Evolutionary conservation across 2,797 vertebrate species (phyloP), one percentile per base, ranked within the genome.

Genomic region (Euthynnus affinis): DNA sequence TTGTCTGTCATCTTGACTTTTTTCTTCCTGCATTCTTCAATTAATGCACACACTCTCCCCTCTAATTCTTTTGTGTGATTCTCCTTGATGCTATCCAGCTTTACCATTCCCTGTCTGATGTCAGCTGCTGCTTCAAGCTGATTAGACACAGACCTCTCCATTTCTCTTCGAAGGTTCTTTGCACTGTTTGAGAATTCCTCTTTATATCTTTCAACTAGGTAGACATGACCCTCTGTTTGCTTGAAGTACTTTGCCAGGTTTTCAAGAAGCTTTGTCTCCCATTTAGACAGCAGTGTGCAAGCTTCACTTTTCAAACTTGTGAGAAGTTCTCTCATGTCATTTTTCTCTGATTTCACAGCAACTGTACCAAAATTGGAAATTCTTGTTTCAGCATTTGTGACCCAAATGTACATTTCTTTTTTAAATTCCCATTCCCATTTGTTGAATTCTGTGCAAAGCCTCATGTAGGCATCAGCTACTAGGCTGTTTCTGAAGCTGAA

Each of bases 401-500:
- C 67, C 86, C 87, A 93, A 1, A n/a, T 44, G 63, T 90, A 84
- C 83, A 93, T 93, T 0, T 73, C 7, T 32, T 88, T 92, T 69
- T 63, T 93, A 44, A 94, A 91, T n/a, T 58, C 52, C 93, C 94
- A 93, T 61, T 95, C 93, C 89, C 93, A 94, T 60, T 90, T 81
- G 42, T 92, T 86, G 71, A 64, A 93, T 58, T 92, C 88, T 51
- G 77, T 55, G 22, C 87, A 93, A 10, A 94, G 69, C 5, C n/a
- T 87, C 74, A 88, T 88, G 63, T 95, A 94, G 2, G 87, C 88
- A 63, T 95, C 93, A 5, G 93, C 94, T 51, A 94, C 87, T 0
- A 95, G 82, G 18, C 89, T 94, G 74, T 95, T 96, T 64, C 88
- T 93, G 76, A 95, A 96, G 57, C 93, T 95, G 72, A 95, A 95